Percentiles rank a stretch among this genome's conserved stretches.
Evolutionary conservation across 2,888 invertebrate species (phyloP).

Genomic region (Ypsolopha scabrella): DNA sequence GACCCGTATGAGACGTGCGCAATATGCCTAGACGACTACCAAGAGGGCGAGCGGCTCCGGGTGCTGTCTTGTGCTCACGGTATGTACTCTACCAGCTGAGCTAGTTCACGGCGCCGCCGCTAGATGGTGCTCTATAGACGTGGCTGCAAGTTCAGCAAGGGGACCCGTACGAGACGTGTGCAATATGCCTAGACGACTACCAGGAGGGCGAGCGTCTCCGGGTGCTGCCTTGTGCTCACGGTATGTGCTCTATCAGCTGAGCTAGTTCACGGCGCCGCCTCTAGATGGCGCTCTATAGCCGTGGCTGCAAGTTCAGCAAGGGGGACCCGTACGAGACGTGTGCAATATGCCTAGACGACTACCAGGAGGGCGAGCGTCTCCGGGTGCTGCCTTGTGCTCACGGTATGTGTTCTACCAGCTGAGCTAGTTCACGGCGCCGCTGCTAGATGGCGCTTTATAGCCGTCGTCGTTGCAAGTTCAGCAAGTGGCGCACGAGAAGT

Average conservation of each 20-base stretch:
- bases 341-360: conserved; percentile 98
- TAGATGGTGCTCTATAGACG: not conserved
- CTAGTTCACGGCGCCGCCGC: not conserved
- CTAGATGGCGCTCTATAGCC: not conserved
- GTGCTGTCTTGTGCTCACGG: conserved; percentile 97
- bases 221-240: conserved; percentile 95
- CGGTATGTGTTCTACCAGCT: conserved; percentile 70
- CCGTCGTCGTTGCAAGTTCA: not conserved
- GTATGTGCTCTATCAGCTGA: conserved; percentile 72
- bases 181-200: conserved; percentile 98
- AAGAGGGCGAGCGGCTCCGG: conserved; percentile 93
- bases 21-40: conserved; percentile 97
- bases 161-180: conserved; percentile 75
- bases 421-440: not conserved
- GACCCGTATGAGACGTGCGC: conserved; percentile 78
- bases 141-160: conserved; percentile 1
- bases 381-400: conserved; percentile 95
- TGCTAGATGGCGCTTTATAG: not conserved
- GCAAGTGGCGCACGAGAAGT: not conserved
- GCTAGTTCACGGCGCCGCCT: not conserved
- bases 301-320: conserved; percentile 2
- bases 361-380: conserved; percentile 93
- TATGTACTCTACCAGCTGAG: conserved; percentile 55
- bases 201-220: conserved; percentile 94
- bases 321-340: conserved; percentile 75